phyloP scores from a whole-genome alignment of 1,140 invertebrate species.

The Fopius arisanus region DNA sequence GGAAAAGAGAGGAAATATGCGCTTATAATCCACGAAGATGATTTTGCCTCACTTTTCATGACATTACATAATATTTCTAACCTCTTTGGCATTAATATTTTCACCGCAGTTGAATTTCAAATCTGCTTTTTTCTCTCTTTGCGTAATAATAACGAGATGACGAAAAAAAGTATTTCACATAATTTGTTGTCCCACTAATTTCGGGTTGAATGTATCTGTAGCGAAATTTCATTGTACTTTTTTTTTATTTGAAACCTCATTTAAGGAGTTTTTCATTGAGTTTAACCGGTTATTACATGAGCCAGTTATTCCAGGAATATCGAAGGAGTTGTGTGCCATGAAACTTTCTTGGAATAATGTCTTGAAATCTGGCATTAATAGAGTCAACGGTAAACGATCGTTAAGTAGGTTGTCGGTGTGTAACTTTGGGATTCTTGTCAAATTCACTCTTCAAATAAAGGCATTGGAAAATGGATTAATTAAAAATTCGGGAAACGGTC shows the following conservation, averaged over 20 bases:
- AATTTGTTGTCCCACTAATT: neutral
- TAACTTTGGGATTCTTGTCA: neutral
- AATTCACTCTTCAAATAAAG: neutral
- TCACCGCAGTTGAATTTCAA: neutral
- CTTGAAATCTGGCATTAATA: neutral
- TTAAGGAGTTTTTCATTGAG: neutral
- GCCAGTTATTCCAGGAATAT: neutral
- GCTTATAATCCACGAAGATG: neutral
- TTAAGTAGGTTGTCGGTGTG: neutral
- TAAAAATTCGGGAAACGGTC: neutral
- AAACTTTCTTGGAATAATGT: neutral
- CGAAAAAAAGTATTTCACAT: constrained; percentile 2
- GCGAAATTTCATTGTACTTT: neutral
- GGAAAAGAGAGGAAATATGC: neutral
- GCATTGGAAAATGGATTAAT: neutral
- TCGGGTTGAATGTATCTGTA: neutral
- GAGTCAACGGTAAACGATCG: neutral
- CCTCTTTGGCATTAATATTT: neutral
- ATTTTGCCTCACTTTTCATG: constrained; percentile 2
- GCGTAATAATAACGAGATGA: neutral
- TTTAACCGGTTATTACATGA: too few relatives aligned
- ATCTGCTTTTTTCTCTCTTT: neutral
- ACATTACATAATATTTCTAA: neutral
- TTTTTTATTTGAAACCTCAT: neutral
- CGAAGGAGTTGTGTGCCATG: neutral